Percentiles rank a stretch among this genome's conserved stretches.
Evolutionary conservation across 2,797 vertebrate genomes (phyloP).

Genomic region (Helarctos malayanus): DNA sequence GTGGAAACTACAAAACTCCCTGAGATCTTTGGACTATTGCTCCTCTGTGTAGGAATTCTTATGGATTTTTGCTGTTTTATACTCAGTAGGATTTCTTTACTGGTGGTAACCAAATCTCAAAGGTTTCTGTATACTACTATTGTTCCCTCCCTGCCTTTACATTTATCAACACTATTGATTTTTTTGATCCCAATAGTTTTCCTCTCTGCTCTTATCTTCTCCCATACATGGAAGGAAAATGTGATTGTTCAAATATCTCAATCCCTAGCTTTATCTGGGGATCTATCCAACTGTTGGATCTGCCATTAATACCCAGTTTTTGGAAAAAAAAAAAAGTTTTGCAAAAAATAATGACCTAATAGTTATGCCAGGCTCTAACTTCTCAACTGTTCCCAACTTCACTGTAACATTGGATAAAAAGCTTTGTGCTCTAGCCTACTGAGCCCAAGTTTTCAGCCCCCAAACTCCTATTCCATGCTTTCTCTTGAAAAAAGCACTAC

Average conservation of each 20-base stretch:
- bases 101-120: neutral
- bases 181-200: neutral
- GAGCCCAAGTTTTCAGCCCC: neutral
- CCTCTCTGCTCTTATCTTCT: neutral
- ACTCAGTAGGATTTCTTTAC: neutral
- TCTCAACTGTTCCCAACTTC: neutral
- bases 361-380: neutral
- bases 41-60: neutral
- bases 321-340: neutral
- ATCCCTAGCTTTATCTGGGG: neutral
- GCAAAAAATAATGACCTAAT: neutral
- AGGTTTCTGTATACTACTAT: neutral
- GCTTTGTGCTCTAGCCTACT: neutral
- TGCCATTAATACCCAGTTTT: neutral
- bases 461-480: neutral
- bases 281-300: neutral
- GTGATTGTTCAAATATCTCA: neutral
- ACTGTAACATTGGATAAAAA: neutral
- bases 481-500: neutral
- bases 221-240: neutral
- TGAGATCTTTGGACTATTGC: neutral
- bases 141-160: neutral
- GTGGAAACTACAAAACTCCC: neutral
- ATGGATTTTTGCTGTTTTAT: neutral
- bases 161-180: neutral